Evolutionary conservation across 2,113 vertebrate genomes (phyloP).

Genomic region (Hippolais icterina): DNA sequence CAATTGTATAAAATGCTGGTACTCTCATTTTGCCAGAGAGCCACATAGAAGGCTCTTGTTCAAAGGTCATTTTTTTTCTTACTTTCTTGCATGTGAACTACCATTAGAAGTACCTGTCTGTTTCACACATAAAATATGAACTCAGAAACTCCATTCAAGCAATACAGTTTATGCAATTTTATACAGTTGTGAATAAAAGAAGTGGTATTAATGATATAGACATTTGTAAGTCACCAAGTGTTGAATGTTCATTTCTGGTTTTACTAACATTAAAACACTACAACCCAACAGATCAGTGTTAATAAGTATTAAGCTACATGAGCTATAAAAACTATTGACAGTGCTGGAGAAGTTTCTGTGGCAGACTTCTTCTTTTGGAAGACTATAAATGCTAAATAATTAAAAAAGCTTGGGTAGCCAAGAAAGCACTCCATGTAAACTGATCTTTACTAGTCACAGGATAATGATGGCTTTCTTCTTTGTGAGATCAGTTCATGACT

Average conservation of each 20-base stretch:
- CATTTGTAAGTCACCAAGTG: background rate
- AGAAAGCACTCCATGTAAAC: background rate
- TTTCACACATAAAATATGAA: background rate
- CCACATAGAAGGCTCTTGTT: background rate
- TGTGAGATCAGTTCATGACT: background rate
- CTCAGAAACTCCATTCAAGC: background rate
- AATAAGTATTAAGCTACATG: background rate
- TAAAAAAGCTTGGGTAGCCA: background rate
- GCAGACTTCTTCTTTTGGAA: background rate
- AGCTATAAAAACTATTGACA: background rate
- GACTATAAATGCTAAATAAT: background rate
- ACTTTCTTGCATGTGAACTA: background rate
- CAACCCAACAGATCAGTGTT: background rate
- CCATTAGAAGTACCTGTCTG: background rate
- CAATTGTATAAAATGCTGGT: background rate
- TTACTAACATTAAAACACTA: background rate
- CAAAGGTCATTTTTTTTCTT: background rate
- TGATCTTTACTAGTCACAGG: background rate
- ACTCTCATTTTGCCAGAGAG: background rate
- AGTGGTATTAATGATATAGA: background rate
- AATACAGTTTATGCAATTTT: background rate
- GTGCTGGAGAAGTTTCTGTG: background rate
- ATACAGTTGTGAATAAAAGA: background rate
- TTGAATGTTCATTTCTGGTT: background rate
- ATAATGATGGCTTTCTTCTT: background rate